Evolutionary conservation across 2,888 invertebrate genomes (phyloP).

Genomic region (Cerastis leucographa): DNA sequence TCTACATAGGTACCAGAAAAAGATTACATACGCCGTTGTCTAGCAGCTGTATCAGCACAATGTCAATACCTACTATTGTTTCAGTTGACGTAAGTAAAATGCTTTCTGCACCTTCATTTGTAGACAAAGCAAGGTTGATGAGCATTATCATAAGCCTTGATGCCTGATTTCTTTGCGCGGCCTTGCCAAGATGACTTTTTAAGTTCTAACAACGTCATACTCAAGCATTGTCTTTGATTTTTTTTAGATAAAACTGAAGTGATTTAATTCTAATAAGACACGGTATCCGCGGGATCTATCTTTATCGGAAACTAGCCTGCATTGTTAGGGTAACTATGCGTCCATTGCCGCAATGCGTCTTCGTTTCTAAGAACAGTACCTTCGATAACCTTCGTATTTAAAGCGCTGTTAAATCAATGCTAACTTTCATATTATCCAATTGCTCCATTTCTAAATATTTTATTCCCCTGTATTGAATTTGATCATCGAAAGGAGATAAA

Average conservation of each 20-base stretch:
- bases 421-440: not conserved
- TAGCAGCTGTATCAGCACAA: not conserved
- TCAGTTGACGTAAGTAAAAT: constrained; percentile 41
- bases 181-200: constrained; percentile 39
- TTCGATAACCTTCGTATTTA: not conserved
- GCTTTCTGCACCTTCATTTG: constrained; percentile 34
- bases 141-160: constrained; percentile 2
- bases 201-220: constrained; percentile 39
- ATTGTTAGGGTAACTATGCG: constrained; percentile 26
- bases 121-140: constrained; percentile 58
- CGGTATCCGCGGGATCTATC: constrained; percentile 35
- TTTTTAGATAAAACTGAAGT: constrained; percentile 13
- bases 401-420: not conserved
- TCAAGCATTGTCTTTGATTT: constrained; percentile 39
- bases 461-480: not conserved
- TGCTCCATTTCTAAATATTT: not conserved
- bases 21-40: not conserved
- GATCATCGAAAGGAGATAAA: not conserved
- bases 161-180: constrained; percentile 33
- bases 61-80: constrained; percentile 32
- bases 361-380: constrained; percentile 2
- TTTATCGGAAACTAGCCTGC: constrained; percentile 22
- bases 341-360: constrained; percentile 15
- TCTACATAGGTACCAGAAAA: not conserved
- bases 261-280: constrained; percentile 26